Evolutionary conservation across 2,888 invertebrate species (phyloP).

Genomic region (Torymus auratus): DNA sequence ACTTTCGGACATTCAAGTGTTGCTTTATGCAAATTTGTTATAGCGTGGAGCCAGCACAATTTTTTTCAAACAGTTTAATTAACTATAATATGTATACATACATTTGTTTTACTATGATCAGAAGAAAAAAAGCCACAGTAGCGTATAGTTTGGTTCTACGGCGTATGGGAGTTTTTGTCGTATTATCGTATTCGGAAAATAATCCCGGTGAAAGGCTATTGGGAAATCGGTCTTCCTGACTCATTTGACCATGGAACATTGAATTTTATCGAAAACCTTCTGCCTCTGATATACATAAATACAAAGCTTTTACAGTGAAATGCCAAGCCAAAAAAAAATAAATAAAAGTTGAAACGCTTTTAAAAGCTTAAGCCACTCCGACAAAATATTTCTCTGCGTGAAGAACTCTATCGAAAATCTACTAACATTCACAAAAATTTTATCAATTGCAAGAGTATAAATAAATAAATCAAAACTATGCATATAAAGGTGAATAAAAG

Average conservation of each 20-base stretch:
- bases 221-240: conserved; percentile 34
- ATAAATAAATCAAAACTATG: too few relatives aligned
- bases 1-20: neutral
- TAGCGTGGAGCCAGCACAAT: conserved; percentile 17
- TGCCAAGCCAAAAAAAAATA: neutral
- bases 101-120: too few relatives aligned
- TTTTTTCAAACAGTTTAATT: neutral
- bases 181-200: neutral
- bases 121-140: too few relatives aligned
- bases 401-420: too few relatives aligned
- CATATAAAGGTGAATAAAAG: too few relatives aligned
- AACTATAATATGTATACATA: too few relatives aligned
- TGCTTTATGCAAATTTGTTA: conserved; percentile 13
- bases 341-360: neutral
- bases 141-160: neutral
- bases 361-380: neutral
- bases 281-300: conserved; percentile 3
- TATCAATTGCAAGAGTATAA: too few relatives aligned
- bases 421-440: too few relatives aligned
- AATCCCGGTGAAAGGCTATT: conserved; percentile 20
- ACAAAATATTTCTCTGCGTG: neutral
- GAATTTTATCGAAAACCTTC: conserved; percentile 35
- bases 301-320: conserved; percentile 10
- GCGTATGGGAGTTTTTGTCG: conserved; percentile 5
- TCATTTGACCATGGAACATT: conserved; percentile 32